Percentiles rank a stretch among this genome's conserved stretches.
phyloP scores from a whole-genome alignment of 2,888 invertebrate genomes.

The Suillia variegata region DNA sequence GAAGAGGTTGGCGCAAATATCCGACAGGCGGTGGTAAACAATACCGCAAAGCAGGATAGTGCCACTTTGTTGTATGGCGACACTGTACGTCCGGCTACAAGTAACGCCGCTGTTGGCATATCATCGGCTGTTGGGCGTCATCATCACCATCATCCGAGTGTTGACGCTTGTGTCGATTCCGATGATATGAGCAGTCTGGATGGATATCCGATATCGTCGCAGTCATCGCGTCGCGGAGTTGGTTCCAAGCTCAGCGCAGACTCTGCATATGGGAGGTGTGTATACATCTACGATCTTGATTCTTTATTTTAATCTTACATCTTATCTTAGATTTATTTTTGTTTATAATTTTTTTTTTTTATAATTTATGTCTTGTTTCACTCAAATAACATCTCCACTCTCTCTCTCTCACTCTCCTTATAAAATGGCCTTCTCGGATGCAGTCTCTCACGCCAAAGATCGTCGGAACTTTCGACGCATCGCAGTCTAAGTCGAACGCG shows the following conservation, averaged over 20 bases:
- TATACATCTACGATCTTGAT: constrained; percentile 43
- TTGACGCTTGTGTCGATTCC: constrained; percentile 47
- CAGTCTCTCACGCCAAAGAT: constrained; percentile 68
- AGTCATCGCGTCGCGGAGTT: constrained; percentile 46
- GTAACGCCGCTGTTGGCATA: constrained; percentile 1
- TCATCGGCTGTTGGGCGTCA: constrained; percentile 4
- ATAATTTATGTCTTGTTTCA: not conserved
- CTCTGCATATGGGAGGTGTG: constrained; percentile 87
- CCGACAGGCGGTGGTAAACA: constrained; percentile 31
- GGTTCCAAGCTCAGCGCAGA: constrained; percentile 65
- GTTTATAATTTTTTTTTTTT: not conserved
- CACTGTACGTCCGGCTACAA: not conserved
- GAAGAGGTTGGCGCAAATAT: constrained; percentile 39
- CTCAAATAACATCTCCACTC: no score
- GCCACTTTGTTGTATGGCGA: not conserved
- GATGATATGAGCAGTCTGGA: constrained; percentile 59
- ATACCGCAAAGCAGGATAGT: not conserved
- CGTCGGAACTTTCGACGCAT: constrained; percentile 55
- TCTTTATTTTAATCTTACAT: no score
- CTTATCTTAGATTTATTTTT: not conserved
- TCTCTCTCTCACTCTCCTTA: not conserved
- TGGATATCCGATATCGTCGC: constrained; percentile 51
- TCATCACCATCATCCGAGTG: constrained; percentile 14
- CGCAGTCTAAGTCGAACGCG: constrained; percentile 36
- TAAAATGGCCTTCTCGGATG: no score